Evolutionary conservation across 2,888 invertebrate species (phyloP).

Genomic region (Dendrolimus pini): DNA sequence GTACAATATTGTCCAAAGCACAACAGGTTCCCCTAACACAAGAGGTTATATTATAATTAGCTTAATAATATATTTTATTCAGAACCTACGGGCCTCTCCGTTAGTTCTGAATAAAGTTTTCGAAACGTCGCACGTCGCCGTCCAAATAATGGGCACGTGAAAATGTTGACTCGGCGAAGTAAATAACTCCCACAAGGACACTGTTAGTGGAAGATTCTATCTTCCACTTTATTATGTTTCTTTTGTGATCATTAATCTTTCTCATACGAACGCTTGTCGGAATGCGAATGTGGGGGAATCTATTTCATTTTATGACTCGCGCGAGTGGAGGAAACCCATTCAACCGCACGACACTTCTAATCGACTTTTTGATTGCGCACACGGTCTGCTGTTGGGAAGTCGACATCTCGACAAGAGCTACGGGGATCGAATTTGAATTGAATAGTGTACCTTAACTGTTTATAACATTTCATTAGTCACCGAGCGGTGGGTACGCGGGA

Average conservation of each 20-base stretch:
- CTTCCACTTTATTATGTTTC: conserved; percentile 75
- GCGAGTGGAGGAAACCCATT: conserved; percentile 67
- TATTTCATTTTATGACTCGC: conserved; percentile 76
- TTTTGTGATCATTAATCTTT: conserved; percentile 78
- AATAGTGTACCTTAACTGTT: conserved; percentile 5
- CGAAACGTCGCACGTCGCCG: conserved; percentile 28
- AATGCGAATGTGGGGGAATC: conserved; percentile 77
- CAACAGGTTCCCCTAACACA: too few relatives aligned
- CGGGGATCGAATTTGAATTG: conserved; percentile 33
- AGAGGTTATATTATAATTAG: too few relatives aligned
- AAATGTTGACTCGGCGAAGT: conserved; percentile 66
- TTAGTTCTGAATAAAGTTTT: too few relatives aligned
- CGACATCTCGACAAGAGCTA: conserved; percentile 35
- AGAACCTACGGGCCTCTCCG: too few relatives aligned
- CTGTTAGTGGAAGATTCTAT: conserved; percentile 76
- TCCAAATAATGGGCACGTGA: conserved; percentile 62
- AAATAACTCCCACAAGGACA: conserved; percentile 76
- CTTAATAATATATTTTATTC: too few relatives aligned
- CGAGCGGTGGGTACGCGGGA: conserved; percentile 58
- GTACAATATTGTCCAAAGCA: too few relatives aligned
- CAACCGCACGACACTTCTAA: conserved; percentile 74
- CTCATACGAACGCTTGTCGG: conserved; percentile 77
- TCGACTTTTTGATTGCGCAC: conserved; percentile 75
- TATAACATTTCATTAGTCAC: conserved; percentile 37
- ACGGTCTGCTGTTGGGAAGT: conserved; percentile 32